A percentile compares a stretch with the other conserved stretches of the same genome.
phyloP scores from a whole-genome alignment of 2,888 invertebrate species.

The Ecdyonurus torrentis region DNA sequence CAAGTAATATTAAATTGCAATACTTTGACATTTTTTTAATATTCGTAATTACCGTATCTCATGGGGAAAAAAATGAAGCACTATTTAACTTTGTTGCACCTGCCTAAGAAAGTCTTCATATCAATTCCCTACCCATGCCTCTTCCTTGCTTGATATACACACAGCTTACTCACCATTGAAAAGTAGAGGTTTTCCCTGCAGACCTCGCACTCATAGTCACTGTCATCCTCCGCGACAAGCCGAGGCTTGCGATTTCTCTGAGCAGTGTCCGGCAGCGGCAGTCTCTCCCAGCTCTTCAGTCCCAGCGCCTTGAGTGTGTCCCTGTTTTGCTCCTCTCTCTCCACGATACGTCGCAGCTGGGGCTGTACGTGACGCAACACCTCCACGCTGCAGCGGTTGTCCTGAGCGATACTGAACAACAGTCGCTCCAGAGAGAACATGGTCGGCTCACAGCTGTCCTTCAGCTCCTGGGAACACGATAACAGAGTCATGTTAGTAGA shows the following conservation, averaged over 20 bases:
- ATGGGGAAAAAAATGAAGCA: no score
- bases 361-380: constrained; percentile 48
- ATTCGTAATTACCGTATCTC: no score
- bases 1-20: no score
- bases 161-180: constrained; percentile 45
- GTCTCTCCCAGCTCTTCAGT: constrained; percentile 41
- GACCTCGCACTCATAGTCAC: constrained; percentile 66
- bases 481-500: neutral
- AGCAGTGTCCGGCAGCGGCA: constrained; percentile 37
- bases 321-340: constrained; percentile 45
- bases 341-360: constrained; percentile 38
- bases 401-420: constrained; percentile 54
- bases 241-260: constrained; percentile 27
- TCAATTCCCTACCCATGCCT: no score
- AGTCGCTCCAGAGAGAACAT: constrained; percentile 78
- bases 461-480: constrained; percentile 42
- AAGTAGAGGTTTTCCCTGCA: constrained; percentile 69
- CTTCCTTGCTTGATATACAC: neutral
- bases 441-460: constrained; percentile 72
- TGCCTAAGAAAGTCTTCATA: no score
- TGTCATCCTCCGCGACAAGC: constrained; percentile 34
- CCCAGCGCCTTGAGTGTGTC: constrained; percentile 41
- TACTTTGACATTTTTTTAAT: no score
- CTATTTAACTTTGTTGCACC: no score
- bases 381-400: constrained; percentile 41